phyloP scores from a whole-genome alignment of 2,113 vertebrate species.

The Geococcyx californianus region DNA sequence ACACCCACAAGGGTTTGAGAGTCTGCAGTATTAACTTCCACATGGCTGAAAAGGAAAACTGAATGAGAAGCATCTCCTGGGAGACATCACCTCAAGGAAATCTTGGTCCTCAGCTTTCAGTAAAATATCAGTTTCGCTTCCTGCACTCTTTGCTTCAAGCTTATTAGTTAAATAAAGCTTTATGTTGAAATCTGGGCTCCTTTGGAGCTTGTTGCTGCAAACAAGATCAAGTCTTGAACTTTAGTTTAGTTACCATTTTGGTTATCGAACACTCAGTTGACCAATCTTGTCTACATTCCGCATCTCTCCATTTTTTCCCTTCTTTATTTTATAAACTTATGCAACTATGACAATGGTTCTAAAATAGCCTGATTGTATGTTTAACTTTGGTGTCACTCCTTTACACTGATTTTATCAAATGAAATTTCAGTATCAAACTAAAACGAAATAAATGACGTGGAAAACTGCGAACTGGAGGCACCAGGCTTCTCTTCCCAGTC shows the following conservation, averaged over 20 bases:
- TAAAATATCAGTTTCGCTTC: background rate
- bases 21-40: background rate
- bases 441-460: background rate
- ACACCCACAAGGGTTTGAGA: background rate
- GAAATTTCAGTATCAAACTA: background rate
- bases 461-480: background rate
- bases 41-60: background rate
- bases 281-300: background rate
- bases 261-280: background rate
- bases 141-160: background rate
- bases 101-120: background rate
- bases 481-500: background rate
- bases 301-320: background rate
- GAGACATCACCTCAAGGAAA: background rate
- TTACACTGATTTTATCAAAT: background rate
- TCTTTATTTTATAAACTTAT: background rate
- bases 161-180: background rate
- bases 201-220: background rate
- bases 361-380: background rate
- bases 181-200: background rate
- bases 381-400: background rate
- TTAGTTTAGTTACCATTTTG: background rate
- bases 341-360: background rate
- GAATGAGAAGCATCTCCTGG: background rate
- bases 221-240: background rate